Evolutionary conservation across 2,797 vertebrate species (phyloP), one percentile per base, ranked within the genome.

Genomic region (Acanthopagrus latus): DNA sequence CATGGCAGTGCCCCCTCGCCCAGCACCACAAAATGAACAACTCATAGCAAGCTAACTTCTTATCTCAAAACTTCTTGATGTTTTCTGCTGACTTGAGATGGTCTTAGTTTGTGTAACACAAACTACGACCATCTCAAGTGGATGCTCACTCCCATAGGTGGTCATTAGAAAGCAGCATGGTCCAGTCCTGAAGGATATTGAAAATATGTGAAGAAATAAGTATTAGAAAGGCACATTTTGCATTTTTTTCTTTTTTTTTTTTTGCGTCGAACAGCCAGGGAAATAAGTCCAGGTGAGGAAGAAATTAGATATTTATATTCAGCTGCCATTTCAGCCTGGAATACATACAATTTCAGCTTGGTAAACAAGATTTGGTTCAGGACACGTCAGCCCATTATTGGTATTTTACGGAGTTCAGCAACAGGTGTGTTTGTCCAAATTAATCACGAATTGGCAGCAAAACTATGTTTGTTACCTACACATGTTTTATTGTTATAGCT

Each of bases 341-440:
- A 51, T 43, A 75, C 41, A 76, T 76, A 81, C 78, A 75, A 63
- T 65, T 58, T 56, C 47, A 73, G 52, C 33, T n/a, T 41, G 47
- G 69, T 71, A 84, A 84, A 86, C 55, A 76, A 66, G 57, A 76
- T 73, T 59, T 58, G 68, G 60, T 56, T 51, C 66, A 59, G 68
- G 56, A 81, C 9, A 46, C 23, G 1, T 51, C 64, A 12, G 62
- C 60, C 57, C n/a, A 70, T 64, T 80, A 66, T 67, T 81, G 71
- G n/a, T 64, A 44, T 82, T 82, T 84, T 73, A 82, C 72, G 43
- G 57, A 52, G 38, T 67, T 55, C 41, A n/a, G 64, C 72, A 73
- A 80, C 83, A 83, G 71, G 77, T 82, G 72, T 57, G 52, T 78
- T 71, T 76, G 64, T 81, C 47, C 47, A 76, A 64, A 71, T 71